These are phyloP conservation scores for Meganola albula DNA, from an alignment of 2,888 invertebrate genomes.

Conservation along the genomic window DNA sequence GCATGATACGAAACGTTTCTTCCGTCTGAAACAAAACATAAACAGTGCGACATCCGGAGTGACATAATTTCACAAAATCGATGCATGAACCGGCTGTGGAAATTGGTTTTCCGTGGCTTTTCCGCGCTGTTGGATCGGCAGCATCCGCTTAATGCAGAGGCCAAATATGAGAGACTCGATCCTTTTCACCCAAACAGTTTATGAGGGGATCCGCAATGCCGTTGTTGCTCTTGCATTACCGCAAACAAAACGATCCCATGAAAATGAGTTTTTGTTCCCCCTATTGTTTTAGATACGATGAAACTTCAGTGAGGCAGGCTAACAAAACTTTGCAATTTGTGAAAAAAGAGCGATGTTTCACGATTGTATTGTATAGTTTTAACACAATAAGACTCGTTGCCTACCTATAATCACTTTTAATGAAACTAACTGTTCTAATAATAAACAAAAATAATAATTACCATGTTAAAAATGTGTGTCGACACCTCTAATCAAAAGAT, in stretches of 20 bases:
- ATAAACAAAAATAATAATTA: too few species aligned
- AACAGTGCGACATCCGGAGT: slow-evolving; percentile 23
- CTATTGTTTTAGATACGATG: slow-evolving; percentile 37
- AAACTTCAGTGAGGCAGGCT: slow-evolving; percentile 27
- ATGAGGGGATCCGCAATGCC: slow-evolving; percentile 44
- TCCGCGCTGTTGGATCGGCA: slow-evolving; percentile 38
- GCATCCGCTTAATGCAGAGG: slow-evolving; percentile 40
- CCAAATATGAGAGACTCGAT: slow-evolving; percentile 42
- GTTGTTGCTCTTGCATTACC: slow-evolving; percentile 58
- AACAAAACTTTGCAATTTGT: slow-evolving; percentile 22
- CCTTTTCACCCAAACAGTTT: slow-evolving; percentile 45
- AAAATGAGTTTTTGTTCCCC: slow-evolving; percentile 46
- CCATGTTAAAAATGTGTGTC: too few species aligned
- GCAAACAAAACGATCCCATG: slow-evolving; percentile 47
- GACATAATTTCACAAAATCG: slow-evolving; percentile 32
- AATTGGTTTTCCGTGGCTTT: slow-evolving; percentile 51
- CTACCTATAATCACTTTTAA: too few species aligned
- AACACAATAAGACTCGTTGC: too few species aligned
- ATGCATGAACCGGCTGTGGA: slow-evolving; percentile 30
- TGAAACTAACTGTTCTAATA: too few species aligned
- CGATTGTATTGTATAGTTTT: too few species aligned
- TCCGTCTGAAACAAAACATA: slow-evolving; percentile 22
- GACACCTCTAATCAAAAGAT: not conserved
- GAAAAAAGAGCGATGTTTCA: slow-evolving; percentile 10
- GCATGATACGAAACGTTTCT: slow-evolving; percentile 12